Base-by-base conservation (phyloP, 2,888 invertebrate species). In the Scaeva pyrastri region DNA sequence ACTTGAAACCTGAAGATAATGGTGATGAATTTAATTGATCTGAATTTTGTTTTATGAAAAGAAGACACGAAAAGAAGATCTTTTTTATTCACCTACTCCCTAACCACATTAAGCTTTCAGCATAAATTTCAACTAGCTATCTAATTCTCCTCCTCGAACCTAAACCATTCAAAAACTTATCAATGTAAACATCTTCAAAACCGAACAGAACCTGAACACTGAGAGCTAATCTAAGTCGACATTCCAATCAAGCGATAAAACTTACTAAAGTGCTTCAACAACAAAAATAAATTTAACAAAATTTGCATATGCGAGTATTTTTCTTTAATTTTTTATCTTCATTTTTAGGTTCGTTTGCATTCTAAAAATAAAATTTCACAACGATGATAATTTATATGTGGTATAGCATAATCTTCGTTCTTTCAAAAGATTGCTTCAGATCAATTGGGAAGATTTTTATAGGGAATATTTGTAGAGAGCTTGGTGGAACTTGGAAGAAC, bases 251-350 rank as follows among this genome's bases (percentile, higher is more conserved):
- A 60, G 16, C 55, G 56, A 70, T 74, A 68, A 36, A 60, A 50
- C 23, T 62, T 62, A 31, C 31, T 31, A n/a, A 6, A 41, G 39
- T 14, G 31, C 31, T 50, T 43, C 39, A 23, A 50, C 26, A 64
- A 7, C 26, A 64, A 7, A 74, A 68, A 70, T 58, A 58, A 58
- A 36, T 52, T 50, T 19, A 21, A 16, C 19, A 52, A 41, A 60
- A 82, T 82, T 82, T 62, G 45, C 75, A 84, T 84, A 74, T 70
- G 36, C 71, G 80, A 48, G 48, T 39, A 71, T 72, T 73, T 85
- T 76, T 85, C 72, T 73, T 81, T 77, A 85, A 76, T 81, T 80
- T 52, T 76, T 41, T 8, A 10, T 19, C 6, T 31, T 26, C 56
- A n/a, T n/a, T n/a, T n/a, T n/a, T n/a, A n/a, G n/a, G 50, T 56